Conservation (phyloP, 2,113 vertebrate species). For the Fulmarus glacialis region DNA sequence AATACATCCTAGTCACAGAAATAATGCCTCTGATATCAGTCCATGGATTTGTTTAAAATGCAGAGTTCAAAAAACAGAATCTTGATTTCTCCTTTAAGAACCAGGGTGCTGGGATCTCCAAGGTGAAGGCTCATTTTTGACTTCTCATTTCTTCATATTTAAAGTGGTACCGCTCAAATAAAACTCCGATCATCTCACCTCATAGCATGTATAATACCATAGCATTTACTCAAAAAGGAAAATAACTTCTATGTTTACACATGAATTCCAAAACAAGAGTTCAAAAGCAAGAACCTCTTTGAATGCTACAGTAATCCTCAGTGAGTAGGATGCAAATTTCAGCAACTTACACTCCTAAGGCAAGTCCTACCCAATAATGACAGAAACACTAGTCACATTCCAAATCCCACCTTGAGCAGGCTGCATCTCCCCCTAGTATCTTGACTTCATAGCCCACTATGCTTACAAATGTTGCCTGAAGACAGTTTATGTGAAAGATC, state of each 20-base stretch:
- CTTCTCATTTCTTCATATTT: slow-evolving; percentile 9
- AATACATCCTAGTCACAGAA: not conserved
- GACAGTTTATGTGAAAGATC: not conserved
- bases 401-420: not conserved
- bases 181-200: not conserved
- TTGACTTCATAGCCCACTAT: not conserved
- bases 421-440: not conserved
- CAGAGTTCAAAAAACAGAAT: not conserved
- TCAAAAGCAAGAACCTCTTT: not conserved
- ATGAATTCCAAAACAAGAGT: not conserved
- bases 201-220: not conserved
- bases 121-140: slow-evolving; percentile 7
- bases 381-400: not conserved
- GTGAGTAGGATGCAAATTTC: not conserved
- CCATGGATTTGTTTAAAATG: not conserved
- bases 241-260: not conserved
- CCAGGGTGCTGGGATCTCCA: not conserved
- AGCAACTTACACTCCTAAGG: not conserved
- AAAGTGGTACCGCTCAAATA: not conserved
- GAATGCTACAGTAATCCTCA: not conserved
- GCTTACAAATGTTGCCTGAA: not conserved
- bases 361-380: not conserved
- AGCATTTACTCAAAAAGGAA: not conserved
- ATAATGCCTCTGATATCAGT: not conserved
- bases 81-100: slow-evolving; percentile 19